Evolutionary conservation across 23 tunicate genomes (phyloP), one percentile per base, ranked within the genome.

Genomic region (Diplosoma virens): DNA sequence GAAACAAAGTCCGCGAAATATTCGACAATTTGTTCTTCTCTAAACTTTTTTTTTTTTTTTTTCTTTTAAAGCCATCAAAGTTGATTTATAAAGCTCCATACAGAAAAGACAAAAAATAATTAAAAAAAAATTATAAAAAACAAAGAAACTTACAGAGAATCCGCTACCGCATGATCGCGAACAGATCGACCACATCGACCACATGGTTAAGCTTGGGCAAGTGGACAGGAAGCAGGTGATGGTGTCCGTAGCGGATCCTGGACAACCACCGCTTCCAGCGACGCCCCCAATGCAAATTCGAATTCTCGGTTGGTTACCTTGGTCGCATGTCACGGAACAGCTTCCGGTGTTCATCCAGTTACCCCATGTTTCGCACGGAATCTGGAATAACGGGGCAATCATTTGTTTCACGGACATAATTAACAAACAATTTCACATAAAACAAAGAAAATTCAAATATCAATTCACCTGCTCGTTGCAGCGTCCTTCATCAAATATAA

Each of bases 101-200:
- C n/a, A n/a, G n/a, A n/a, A n/a, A n/a, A n/a, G n/a, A n/a, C n/a
- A n/a, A n/a, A n/a, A n/a, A n/a, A n/a, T n/a, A n/a, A n/a, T n/a
- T n/a, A 41, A 41, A 41, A 41, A 9, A 41, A 41, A 41, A 9
- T 41, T 9, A 41, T 41, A 14, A 7, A 24, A 56, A 56, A 9
- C 16, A 16, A 5, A 14, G 5, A 56, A 63, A 52, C 78, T 59
- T 82, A 89, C 96, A 67, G 69, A 41, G 27, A 77, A 25, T 48
- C 97, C 97, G 28, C 90, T 82, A 25, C 73, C 89, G 65, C 97
- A 90, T 3, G 78, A 34, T 6, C 70, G 82, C 35, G 73, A 59
- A 54, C 97, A 90, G 0, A 32, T 25, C 2, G 74, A 34, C 96
- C 96, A 89, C 25, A 35, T 5, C 30, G 72, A 41, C 96, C 96